Evolutionary conservation across 2,888 invertebrate genomes (phyloP).

Genomic region (Cynaeus angustus): DNA sequence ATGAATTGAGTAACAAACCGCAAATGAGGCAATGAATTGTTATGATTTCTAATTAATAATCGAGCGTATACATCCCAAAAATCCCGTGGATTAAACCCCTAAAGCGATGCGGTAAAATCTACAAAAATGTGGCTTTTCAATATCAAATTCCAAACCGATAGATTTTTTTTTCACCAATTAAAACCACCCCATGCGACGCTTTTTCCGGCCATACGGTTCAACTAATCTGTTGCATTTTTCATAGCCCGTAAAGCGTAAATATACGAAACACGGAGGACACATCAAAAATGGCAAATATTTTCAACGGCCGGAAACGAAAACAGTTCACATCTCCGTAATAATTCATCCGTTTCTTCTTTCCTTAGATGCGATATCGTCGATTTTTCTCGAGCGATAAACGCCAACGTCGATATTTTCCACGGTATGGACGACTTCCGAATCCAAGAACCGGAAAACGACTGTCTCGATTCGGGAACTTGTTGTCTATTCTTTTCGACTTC

Average conservation of each 20-base stretch:
- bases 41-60: no score
- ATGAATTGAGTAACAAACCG: no score
- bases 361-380: conserved; percentile 34
- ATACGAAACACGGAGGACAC: conserved; percentile 44
- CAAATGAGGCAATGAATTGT: no score
- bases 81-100: neutral
- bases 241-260: conserved; percentile 60
- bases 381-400: conserved; percentile 35
- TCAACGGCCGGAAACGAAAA: conserved; percentile 46
- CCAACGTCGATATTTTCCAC: conserved; percentile 21
- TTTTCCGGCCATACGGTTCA: conserved; percentile 50
- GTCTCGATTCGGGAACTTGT: conserved; percentile 40
- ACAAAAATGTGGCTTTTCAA: conserved; percentile 12
- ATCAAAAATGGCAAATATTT: conserved; percentile 41
- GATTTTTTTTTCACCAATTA: conserved; percentile 24
- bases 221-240: conserved; percentile 60
- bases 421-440: conserved; percentile 41
- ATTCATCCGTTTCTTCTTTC: conserved; percentile 36
- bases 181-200: conserved; percentile 9
- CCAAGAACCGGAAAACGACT: conserved; percentile 42
- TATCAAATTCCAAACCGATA: conserved; percentile 16
- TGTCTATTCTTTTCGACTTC: conserved; percentile 21
- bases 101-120: neutral
- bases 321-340: conserved; percentile 47
- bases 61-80: neutral